Percentiles rank a stretch among this genome's conserved stretches.
phyloP scores from a whole-genome alignment of 2,888 invertebrate genomes.

The Trichogramma evanescens region DNA sequence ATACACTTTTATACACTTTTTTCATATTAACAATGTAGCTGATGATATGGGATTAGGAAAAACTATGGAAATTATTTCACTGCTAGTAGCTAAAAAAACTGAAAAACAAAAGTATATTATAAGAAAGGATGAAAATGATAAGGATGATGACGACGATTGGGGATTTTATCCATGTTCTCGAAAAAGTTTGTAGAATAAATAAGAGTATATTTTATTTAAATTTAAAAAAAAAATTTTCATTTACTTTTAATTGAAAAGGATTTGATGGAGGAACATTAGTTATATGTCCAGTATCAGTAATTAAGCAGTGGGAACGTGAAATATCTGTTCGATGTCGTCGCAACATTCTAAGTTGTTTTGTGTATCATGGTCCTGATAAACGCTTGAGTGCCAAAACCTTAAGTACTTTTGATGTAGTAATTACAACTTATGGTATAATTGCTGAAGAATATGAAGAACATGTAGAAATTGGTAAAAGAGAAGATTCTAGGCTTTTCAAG shows the following conservation, averaged over 20 bases:
- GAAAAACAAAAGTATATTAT: conserved; percentile 47
- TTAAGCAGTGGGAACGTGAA: conserved; percentile 86
- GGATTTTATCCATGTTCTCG: not conserved
- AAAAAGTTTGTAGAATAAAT: not conserved
- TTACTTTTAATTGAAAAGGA: conserved; percentile 39
- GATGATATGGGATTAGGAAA: conserved; percentile 75
- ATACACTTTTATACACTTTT: too few species aligned
- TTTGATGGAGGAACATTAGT: conserved; percentile 69
- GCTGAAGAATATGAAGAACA: conserved; percentile 27
- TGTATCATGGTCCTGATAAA: conserved; percentile 72
- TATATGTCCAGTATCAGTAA: conserved; percentile 83
- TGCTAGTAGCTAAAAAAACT: conserved; percentile 55
- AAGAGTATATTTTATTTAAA: not conserved
- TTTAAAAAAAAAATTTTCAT: not conserved
- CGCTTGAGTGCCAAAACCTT: conserved; percentile 51
- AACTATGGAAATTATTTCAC: conserved; percentile 69
- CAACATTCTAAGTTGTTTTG: conserved; percentile 56
- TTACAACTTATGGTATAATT: conserved; percentile 81
- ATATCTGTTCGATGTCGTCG: conserved; percentile 58
- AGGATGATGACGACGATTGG: not conserved
- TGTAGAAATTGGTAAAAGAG: not conserved
- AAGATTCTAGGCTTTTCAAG: conserved; percentile 8
- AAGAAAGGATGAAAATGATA: conserved; percentile 25
- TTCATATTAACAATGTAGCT: conserved; percentile 40
- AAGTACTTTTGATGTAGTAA: conserved; percentile 69